Evolutionary conservation across 1,140 invertebrate genomes (phyloP).

Genomic region (Drosophila ficusphila): DNA sequence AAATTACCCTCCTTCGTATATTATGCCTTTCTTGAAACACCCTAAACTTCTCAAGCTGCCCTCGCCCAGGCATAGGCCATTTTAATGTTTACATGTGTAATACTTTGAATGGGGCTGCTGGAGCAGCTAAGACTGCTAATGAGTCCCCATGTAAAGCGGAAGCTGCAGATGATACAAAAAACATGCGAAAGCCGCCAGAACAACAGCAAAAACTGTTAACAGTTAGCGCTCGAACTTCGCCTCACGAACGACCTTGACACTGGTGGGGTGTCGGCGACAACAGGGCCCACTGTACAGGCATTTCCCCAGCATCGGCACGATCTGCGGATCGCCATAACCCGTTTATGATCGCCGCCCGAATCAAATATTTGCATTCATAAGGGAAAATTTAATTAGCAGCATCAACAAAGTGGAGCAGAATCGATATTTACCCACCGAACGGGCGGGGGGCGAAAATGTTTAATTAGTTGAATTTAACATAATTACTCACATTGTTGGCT

Average conservation of each 20-base stretch:
- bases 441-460: conserved; percentile 37
- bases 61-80: conserved; percentile 9
- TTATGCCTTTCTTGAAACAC: too few species aligned
- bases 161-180: conserved; percentile 34
- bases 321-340: conserved; percentile 54
- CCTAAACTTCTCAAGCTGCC: neutral
- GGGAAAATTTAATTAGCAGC: conserved; percentile 74
- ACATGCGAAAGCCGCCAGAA: neutral
- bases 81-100: conserved; percentile 24
- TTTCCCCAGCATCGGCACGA: conserved; percentile 6
- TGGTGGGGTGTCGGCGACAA: conserved; percentile 27
- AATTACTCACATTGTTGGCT: conserved; percentile 68
- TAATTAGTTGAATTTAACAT: conserved; percentile 80
- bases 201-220: conserved; percentile 37
- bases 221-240: conserved; percentile 50
- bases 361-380: conserved; percentile 73
- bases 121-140: conserved; percentile 39
- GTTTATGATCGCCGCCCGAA: conserved; percentile 57
- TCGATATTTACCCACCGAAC: conserved; percentile 14
- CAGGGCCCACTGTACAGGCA: conserved; percentile 4
- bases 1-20: too few species aligned
- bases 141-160: conserved; percentile 55
- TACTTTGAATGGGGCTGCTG: conserved; percentile 18
- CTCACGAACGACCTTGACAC: conserved; percentile 62
- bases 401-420: conserved; percentile 32